Evolutionary conservation across 1,140 invertebrate genomes (phyloP), one percentile per base, ranked within the genome.

Genomic region (Agraylea sexmaculata): DNA sequence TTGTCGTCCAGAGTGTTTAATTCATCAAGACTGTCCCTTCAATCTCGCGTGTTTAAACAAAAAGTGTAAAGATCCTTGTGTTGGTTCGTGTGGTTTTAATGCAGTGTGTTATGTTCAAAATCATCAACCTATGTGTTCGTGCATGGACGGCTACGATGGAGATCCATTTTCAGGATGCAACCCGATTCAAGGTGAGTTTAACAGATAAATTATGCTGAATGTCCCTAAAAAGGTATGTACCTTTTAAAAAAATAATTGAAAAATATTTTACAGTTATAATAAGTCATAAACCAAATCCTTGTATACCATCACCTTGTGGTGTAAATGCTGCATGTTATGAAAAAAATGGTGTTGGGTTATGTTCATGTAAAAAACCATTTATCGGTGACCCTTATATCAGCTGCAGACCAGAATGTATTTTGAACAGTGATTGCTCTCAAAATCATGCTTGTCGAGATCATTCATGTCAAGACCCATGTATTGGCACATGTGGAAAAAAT

Each of bases 1-100:
- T 36, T 85, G 83, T 45, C 72, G 82, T 31, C 81, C 80, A 2
- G 79, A 85, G 56, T 86, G 82, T 54, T 62, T 79, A 4, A 84
- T 84, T 37, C 74, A 84, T 52, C 74, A 84, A 57, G 84, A 88
- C 46, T 88, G 85, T 52, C 76, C 82, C 2, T 71, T 73, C 20
- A 72, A 81, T 44, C 66, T 85, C 1, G 78, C 83, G n/a, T 90
- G 85, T 53, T 64, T 83, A 16, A 73, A 74, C 37, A 76, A 80
- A 43, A 77, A 74, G 42, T 89, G 86, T 54, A 67, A 75, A 40
- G 80, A 88, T 65, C 83, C 84, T 3, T 89, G 86, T 48, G 54
- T 71, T n/a, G 84, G 84, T 5, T 80, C 83, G 1, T 91, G 87
- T 52, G 83, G 83, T 8, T 77, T 83, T 29, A 86, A 87, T 54